phyloP scores from a whole-genome alignment of 2,113 vertebrate species.

The Scomber scombrus region DNA sequence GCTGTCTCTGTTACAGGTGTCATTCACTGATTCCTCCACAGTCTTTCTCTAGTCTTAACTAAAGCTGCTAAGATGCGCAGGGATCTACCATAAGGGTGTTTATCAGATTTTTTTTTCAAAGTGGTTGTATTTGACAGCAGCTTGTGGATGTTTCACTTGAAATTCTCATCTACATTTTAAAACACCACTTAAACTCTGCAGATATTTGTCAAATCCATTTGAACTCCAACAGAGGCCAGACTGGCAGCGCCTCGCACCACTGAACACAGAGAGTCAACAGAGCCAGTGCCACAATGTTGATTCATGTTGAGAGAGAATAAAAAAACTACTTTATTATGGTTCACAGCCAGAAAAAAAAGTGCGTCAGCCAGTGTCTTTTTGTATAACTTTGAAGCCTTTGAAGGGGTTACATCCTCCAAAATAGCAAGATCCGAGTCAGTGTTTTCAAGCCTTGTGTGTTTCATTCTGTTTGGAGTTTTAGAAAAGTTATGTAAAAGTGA shows the following conservation, averaged over 20 bases:
- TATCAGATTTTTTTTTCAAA: conserved; percentile 51
- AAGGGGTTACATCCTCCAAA: conserved; percentile 21
- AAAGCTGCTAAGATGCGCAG: neutral
- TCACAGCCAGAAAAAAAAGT: conserved; percentile 22
- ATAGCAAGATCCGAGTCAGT: conserved; percentile 42
- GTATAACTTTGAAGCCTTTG: conserved; percentile 42
- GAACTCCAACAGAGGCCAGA: conserved; percentile 58
- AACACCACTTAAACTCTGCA: conserved; percentile 50
- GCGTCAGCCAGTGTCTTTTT: conserved; percentile 34
- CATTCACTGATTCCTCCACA: neutral
- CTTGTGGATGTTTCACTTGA: conserved; percentile 39
- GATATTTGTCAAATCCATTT: conserved; percentile 64
- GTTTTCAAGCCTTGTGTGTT: conserved; percentile 30
- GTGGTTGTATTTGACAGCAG: conserved; percentile 18
- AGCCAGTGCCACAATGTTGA: conserved; percentile 33
- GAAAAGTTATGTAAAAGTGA: conserved; percentile 36
- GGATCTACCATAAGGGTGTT: conserved; percentile 37
- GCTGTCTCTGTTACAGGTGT: conserved; percentile 24
- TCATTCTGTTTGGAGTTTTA: conserved; percentile 48
- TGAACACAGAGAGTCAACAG: conserved; percentile 21
- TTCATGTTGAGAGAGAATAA: conserved; percentile 46
- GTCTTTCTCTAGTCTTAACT: conserved; percentile 2
- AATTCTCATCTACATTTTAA: conserved; percentile 56
- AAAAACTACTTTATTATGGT: conserved; percentile 40
- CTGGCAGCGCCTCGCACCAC: conserved; percentile 12